Evolutionary conservation across 2,113 vertebrate genomes (phyloP).

Genomic region (Phrynosoma platyrhinos): DNA sequence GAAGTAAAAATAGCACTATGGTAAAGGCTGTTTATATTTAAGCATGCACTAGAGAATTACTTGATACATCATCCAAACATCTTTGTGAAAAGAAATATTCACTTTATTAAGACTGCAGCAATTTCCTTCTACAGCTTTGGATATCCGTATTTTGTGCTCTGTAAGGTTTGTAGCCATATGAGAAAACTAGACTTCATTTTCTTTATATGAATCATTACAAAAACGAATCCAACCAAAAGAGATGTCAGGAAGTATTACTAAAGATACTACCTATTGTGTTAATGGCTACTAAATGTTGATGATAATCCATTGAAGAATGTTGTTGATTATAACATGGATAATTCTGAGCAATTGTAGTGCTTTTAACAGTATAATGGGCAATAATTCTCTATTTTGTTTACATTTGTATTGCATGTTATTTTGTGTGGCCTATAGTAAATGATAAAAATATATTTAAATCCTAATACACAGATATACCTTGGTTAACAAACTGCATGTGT

Average conservation of each 20-base stretch:
- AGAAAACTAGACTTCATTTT: neutral
- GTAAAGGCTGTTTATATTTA: constrained; percentile 16
- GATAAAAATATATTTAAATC: neutral
- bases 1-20: constrained; percentile 22
- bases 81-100: constrained; percentile 4
- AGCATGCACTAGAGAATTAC: constrained; percentile 17
- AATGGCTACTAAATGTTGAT: neutral
- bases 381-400: constrained; percentile 12
- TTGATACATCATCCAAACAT: constrained; percentile 16
- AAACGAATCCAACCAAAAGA: neutral
- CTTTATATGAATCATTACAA: neutral
- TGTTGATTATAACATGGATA: neutral
- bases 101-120: constrained; percentile 3
- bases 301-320: neutral
- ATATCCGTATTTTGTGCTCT: neutral
- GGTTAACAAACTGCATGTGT: too few species aligned
- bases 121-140: neutral
- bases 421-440: neutral
- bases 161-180: neutral
- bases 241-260: neutral
- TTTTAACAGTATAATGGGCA: neutral
- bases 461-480: too few species aligned
- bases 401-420: neutral
- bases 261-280: neutral
- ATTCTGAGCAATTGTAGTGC: neutral